Base-by-base conservation (phyloP, 2,888 invertebrate genomes). In the Disparrhopalites patrizii region DNA sequence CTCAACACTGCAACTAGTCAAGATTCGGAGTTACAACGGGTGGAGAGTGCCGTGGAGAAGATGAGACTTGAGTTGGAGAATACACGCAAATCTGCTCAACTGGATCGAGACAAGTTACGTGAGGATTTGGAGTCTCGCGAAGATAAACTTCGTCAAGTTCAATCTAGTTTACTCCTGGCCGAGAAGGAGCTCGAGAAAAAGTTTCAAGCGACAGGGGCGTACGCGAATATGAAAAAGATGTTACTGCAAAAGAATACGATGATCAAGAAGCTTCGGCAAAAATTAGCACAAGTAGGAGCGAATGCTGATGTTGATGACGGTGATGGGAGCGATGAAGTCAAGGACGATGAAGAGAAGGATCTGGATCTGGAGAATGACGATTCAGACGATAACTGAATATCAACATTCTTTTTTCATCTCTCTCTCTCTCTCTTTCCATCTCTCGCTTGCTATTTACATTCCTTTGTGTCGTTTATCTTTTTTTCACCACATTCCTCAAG, bases 191-290 rank as follows among this genome's bases (percentile, higher is more conserved):
- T 84, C 51, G 57, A 57, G 25, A 81, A 81, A 76, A 84, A 84
- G 76, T 83, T 84, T 68, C 82, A 81, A 70, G 81, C 83, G 72
- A 84, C 84, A 15, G 79, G 80, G 20, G 83, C 83, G 18, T 84
- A 83, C 74, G 78, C 79, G 67, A 85, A 84, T 72, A 79, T 85
- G 78, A 83, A 84, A 75, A 80, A 81, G 72, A 84, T 84, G 78
- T 76, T 85, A 62, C 77, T 78, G 56, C 81, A 82, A 75, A 85
- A 85, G 76, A 84, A 84, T 75, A 81, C 81, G 25, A 82, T 82
- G 69, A 79, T 85, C 43, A 83, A 81, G 74, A 77, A 78, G 27
- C 75, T 83, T 43, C 74, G 82, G 58, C 79, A 77, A 63, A 75
- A 72, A 63, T 68, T 78, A 47, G 66, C 72, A 1, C 70, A 76